Conservation (phyloP, 2,113 vertebrate species). For the Campylorhamphus procurvoides region DNA sequence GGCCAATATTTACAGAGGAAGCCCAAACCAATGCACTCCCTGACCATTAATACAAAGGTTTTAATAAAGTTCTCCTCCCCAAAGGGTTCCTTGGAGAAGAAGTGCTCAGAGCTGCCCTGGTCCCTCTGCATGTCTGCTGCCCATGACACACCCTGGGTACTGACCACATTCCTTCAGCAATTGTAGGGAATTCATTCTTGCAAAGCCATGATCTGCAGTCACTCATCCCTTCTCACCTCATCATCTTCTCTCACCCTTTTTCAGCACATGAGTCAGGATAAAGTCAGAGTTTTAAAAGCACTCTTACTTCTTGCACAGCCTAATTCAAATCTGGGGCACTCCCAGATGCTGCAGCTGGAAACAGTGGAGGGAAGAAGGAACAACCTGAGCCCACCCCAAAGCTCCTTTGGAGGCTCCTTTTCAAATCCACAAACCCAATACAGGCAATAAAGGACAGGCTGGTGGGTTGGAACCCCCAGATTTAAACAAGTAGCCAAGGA, state of each 20-base stretch:
- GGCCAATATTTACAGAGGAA: neutral
- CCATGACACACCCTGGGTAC: neutral
- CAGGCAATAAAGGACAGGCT: accelerated
- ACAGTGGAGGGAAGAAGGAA: neutral
- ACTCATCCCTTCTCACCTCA: neutral
- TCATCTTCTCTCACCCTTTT: neutral
- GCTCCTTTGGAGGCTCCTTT: neutral
- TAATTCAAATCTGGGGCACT: constrained; percentile 7
- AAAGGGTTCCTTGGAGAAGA: neutral
- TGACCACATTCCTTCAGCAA: constrained; percentile 2
- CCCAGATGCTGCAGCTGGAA: constrained; percentile 35
- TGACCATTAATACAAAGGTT: neutral
- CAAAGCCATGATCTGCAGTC: neutral
- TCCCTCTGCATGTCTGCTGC: neutral
- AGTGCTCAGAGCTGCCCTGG: neutral
- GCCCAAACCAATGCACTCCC: neutral
- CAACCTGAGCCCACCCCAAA: constrained; percentile 17
- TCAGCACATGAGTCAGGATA: neutral
- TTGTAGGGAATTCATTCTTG: constrained; percentile 9
- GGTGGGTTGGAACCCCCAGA: neutral
- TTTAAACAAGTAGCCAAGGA: neutral
- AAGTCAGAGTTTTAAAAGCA: neutral
- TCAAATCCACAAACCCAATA: neutral
- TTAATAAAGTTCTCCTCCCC: neutral
- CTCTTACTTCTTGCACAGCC: neutral